phyloP scores from a whole-genome alignment of 2,113 vertebrate genomes.

The Aleadryas rufinucha region DNA sequence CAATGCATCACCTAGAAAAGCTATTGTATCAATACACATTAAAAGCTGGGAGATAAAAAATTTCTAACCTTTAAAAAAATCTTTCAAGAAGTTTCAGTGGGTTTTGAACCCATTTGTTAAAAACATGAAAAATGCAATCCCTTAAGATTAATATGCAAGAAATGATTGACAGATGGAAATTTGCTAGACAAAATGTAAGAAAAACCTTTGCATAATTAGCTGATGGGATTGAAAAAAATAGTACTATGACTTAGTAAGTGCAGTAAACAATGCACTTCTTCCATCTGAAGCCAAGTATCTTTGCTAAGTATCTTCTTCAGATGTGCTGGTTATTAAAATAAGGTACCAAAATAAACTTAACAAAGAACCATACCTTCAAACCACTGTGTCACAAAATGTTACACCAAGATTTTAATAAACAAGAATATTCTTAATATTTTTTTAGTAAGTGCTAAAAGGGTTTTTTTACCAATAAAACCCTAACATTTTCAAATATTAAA shows the following conservation, averaged over 20 bases:
- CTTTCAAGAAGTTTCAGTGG: neutral
- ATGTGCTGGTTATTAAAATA: neutral
- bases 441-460: neutral
- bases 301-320: neutral
- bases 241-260: neutral
- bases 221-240: neutral
- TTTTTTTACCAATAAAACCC: neutral
- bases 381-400: neutral
- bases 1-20: neutral
- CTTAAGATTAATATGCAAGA: neutral
- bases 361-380: neutral
- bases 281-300: neutral
- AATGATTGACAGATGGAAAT: neutral
- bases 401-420: neutral
- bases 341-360: neutral
- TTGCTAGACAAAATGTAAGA: neutral
- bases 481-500: neutral
- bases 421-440: neutral
- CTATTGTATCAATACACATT: neutral
- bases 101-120: neutral
- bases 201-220: neutral
- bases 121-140: neutral
- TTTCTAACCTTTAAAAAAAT: neutral
- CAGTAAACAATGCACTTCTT: neutral
- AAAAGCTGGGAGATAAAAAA: neutral